A percentile compares a stretch with the other conserved stretches of the same genome.
Conservation (phyloP, 2,113 vertebrate genomes). For the Ascaphus truei region DNA sequence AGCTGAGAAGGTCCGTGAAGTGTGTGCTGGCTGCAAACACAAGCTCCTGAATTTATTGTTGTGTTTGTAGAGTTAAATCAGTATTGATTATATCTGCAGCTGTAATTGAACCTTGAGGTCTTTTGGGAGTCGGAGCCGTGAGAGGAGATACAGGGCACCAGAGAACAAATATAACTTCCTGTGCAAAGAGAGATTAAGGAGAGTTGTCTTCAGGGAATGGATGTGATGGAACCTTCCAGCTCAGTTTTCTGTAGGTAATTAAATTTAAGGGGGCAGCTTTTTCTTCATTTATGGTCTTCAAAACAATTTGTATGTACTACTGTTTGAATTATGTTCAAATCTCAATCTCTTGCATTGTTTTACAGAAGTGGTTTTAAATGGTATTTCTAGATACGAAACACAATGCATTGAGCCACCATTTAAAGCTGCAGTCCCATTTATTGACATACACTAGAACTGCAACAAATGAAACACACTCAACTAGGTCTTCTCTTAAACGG, state of each 20-base stretch:
- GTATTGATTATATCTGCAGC: conserved; percentile 36
- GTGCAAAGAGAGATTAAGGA: background rate
- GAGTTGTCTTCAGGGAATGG: background rate
- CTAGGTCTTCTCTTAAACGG: no score
- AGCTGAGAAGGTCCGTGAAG: background rate
- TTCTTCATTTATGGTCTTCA: background rate
- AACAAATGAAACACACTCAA: no score
- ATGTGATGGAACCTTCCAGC: background rate
- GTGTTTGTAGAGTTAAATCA: conserved; percentile 32
- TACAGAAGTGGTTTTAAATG: no score
- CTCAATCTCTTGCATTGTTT: no score
- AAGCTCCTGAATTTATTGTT: conserved; percentile 22
- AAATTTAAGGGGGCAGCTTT: background rate
- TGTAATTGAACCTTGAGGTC: conserved; percentile 31
- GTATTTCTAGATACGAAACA: no score
- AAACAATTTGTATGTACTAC: background rate
- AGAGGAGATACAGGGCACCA: conserved; percentile 10
- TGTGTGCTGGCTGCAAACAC: background rate
- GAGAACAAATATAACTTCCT: conserved; percentile 9
- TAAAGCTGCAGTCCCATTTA: no score
- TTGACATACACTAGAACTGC: no score
- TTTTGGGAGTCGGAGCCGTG: conserved; percentile 12
- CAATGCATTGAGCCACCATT: no score
- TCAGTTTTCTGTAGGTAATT: background rate
- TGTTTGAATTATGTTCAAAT: no score